Conservation (phyloP, 2,797 vertebrate genomes). For the Capromys pilorides region DNA sequence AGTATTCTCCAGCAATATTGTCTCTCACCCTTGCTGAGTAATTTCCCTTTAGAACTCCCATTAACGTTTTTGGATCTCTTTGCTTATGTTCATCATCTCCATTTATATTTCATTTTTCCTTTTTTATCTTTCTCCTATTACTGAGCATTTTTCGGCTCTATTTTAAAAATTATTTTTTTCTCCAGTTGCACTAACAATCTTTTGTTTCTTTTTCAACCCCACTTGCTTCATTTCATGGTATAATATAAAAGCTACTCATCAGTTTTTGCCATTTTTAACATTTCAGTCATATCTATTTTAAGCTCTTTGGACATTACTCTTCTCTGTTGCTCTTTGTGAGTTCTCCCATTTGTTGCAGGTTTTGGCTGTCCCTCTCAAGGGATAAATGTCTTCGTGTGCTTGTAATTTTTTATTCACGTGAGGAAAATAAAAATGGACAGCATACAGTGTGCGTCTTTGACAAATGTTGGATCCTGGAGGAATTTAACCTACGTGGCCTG, state of each 20-base stretch:
- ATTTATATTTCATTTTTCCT: background rate
- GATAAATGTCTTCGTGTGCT: background rate
- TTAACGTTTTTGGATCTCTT: background rate
- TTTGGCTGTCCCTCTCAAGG: background rate
- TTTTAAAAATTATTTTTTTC: background rate
- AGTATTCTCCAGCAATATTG: background rate
- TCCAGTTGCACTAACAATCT: background rate
- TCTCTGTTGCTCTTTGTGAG: background rate
- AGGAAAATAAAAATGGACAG: background rate
- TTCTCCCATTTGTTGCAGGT: background rate
- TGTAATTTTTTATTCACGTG: background rate
- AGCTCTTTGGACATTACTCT: background rate
- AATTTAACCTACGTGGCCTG: background rate
- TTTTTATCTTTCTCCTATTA: background rate
- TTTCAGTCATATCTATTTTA: background rate
- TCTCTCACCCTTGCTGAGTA: background rate
- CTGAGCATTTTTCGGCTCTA: background rate
- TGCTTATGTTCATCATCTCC: background rate
- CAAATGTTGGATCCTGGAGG: background rate
- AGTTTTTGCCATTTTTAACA: background rate
- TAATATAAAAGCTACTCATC: background rate
- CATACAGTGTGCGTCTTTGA: background rate
- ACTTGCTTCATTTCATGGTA: background rate
- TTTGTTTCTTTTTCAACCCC: background rate
- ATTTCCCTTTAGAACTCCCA: background rate